Evolutionary conservation across 2,888 invertebrate species (phyloP).

Genomic region (Nasonovia ribisnigri): DNA sequence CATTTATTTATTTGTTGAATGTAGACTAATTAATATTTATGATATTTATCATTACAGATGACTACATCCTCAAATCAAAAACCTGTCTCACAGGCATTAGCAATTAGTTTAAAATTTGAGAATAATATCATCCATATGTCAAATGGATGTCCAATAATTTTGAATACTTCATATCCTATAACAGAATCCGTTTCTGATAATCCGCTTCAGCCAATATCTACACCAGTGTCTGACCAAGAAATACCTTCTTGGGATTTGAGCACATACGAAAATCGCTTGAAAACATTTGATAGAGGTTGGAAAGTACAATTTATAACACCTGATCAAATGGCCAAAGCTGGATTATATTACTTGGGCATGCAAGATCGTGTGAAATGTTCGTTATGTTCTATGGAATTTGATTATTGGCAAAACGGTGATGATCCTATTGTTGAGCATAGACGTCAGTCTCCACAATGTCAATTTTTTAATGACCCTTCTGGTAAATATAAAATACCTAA

Average conservation of each 20-base stretch:
- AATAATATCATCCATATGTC: slow-evolving; percentile 35
- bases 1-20: background rate
- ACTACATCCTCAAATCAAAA: slow-evolving; percentile 66
- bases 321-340: slow-evolving; percentile 80
- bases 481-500: slow-evolving; percentile 13
- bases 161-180: slow-evolving; percentile 35
- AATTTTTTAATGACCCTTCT: slow-evolving; percentile 74
- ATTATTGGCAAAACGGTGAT: slow-evolving; percentile 86
- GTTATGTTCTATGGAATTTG: slow-evolving; percentile 84
- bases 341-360: slow-evolving; percentile 84
- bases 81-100: background rate
- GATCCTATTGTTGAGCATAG: slow-evolving; percentile 85
- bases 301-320: slow-evolving; percentile 66
- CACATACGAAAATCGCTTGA: slow-evolving; percentile 46
- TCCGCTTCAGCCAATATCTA: background rate
- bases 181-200: background rate
- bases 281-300: slow-evolving; percentile 66
- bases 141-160: slow-evolving; percentile 40
- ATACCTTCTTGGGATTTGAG: slow-evolving; percentile 44
- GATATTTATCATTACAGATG: slow-evolving; percentile 70
- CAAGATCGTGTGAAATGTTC: slow-evolving; percentile 85
- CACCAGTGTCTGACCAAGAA: slow-evolving; percentile 18
- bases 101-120: slow-evolving; percentile 12
- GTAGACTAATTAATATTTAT: background rate
- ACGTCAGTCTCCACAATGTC: slow-evolving; percentile 85